A percentile compares a stretch with the other conserved stretches of the same genome.
Evolutionary conservation across 1,140 invertebrate genomes (phyloP).

Genomic region (Drosophila asahinai): DNA sequence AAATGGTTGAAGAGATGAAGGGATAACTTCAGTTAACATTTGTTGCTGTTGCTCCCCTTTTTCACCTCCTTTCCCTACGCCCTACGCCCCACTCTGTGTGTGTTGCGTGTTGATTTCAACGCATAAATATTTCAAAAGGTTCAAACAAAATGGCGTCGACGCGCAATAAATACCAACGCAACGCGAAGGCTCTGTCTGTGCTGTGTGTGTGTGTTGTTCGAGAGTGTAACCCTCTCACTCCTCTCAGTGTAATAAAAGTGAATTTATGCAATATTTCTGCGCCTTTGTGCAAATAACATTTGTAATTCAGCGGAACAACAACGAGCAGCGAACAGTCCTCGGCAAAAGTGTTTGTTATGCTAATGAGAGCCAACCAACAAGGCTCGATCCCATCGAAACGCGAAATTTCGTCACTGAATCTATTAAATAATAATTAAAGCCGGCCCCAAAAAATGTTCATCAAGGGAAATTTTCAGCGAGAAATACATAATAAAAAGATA

Average conservation of each 20-base stretch:
- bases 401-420: slow-evolving; percentile 26
- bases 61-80: slow-evolving; percentile 6
- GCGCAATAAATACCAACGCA: slow-evolving; percentile 77
- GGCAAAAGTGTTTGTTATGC: slow-evolving; percentile 69
- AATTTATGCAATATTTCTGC: slow-evolving; percentile 83
- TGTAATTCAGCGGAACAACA: slow-evolving; percentile 66
- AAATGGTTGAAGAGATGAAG: slow-evolving; percentile 9
- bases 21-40: slow-evolving; percentile 39
- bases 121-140: slow-evolving; percentile 83
- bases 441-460: slow-evolving; percentile 10
- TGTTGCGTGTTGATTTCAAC: slow-evolving; percentile 82
- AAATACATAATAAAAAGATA: slow-evolving; percentile 13
- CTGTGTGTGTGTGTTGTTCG: slow-evolving; percentile 31
- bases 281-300: slow-evolving; percentile 81
- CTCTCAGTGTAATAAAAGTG: slow-evolving; percentile 75
- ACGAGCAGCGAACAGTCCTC: slow-evolving; percentile 30
- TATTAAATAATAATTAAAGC: slow-evolving; percentile 60
- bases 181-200: slow-evolving; percentile 7
- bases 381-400: slow-evolving; percentile 38
- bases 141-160: slow-evolving; percentile 83
- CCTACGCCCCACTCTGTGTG: slow-evolving; percentile 25
- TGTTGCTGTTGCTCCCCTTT: slow-evolving; percentile 22
- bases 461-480: slow-evolving; percentile 18
- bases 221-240: slow-evolving; percentile 32
- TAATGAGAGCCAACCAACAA: slow-evolving; percentile 62